Evolutionary conservation across 64 coral and sea anemone genomes (phyloP).

Genomic region (Exaiptasia diaphana): DNA sequence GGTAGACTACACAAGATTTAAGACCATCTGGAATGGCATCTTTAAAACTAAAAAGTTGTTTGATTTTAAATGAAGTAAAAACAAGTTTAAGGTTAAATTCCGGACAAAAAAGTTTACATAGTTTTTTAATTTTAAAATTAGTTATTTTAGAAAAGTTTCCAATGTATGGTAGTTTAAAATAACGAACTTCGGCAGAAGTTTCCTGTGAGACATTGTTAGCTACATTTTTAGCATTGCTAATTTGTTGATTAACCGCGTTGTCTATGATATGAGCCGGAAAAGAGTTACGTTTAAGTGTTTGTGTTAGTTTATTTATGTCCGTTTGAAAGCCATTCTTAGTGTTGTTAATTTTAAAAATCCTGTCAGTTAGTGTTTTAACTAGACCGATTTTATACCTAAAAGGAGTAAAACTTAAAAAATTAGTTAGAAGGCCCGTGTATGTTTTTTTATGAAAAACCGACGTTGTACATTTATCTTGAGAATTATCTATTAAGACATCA

Average conservation of each 20-base stretch:
- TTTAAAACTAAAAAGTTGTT: not conserved
- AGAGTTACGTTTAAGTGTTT: not conserved
- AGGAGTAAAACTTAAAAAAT: not conserved
- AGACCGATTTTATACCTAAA: not conserved
- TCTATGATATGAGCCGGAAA: not conserved
- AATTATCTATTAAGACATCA: not conserved
- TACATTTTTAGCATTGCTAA: not conserved
- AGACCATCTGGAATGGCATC: not conserved
- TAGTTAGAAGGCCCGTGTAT: not conserved
- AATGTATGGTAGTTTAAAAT: not conserved
- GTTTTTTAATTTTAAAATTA: not conserved
- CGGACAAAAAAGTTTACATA: not conserved
- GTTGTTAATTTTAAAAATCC: not conserved
- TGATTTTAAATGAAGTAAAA: not conserved
- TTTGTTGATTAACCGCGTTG: not conserved
- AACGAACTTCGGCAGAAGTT: not conserved
- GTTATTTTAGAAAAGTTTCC: not conserved
- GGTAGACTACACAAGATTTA: not conserved
- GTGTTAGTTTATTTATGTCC: not conserved
- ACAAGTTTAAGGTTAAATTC: not conserved
- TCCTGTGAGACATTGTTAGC: not conserved
- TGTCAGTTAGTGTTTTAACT: not conserved
- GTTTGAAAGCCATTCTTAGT: not conserved
- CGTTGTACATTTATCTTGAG: too few relatives aligned
- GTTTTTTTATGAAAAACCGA: not conserved